phyloP scores from a whole-genome alignment of 2,888 invertebrate genomes.

The Labia minor region DNA sequence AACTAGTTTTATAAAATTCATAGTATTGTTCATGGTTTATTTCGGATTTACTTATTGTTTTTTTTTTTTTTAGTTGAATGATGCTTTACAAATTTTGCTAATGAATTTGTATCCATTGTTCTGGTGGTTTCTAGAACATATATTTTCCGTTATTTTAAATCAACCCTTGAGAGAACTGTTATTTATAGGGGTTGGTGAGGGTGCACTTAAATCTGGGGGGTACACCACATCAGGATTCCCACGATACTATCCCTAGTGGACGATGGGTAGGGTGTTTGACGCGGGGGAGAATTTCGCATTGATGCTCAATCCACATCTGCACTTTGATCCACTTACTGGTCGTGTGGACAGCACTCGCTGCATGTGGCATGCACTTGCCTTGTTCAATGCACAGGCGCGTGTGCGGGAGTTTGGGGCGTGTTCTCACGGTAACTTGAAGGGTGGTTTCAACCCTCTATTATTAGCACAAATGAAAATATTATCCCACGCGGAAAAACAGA shows the following conservation, averaged over 20 bases:
- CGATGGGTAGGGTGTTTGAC: not conserved
- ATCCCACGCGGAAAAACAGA: not conserved
- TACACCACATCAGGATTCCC: not conserved
- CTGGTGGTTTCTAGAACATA: too few relatives aligned
- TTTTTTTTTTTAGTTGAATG: too few relatives aligned
- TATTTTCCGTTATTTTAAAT: too few relatives aligned
- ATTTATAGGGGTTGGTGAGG: too few relatives aligned
- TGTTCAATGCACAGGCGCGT: not conserved
- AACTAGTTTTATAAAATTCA: too few relatives aligned
- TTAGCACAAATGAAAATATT: constrained; percentile 1
- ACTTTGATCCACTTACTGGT: not conserved
- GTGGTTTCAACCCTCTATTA: not conserved
- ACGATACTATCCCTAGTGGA: not conserved
- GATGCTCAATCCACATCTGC: not conserved
- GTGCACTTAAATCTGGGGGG: not conserved
- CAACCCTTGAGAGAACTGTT: too few relatives aligned
- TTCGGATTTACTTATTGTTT: too few relatives aligned
- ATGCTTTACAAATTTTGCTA: too few relatives aligned
- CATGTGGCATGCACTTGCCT: not conserved
- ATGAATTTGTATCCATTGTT: too few relatives aligned
- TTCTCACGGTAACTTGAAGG: not conserved
- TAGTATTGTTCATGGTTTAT: too few relatives aligned
- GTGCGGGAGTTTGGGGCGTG: not conserved
- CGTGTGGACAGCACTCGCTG: too few relatives aligned
- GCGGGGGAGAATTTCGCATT: not conserved